These are phyloP conservation scores for Staurois parvus DNA, from an alignment of 2,797 vertebrate genomes.

Conservation along the genomic window DNA sequence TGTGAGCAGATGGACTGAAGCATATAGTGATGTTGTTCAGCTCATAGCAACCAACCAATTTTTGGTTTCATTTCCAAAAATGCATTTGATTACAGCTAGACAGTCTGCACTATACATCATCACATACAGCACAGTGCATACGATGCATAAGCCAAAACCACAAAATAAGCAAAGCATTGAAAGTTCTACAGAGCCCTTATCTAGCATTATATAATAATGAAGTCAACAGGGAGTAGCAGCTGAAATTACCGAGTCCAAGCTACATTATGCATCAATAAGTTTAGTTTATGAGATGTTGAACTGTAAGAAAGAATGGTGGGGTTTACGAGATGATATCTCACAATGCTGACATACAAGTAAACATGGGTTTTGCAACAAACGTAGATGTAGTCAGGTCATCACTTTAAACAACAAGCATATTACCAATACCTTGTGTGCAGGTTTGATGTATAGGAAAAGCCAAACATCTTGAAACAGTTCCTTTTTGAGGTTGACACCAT, in stretches of 20 bases:
- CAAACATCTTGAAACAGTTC: neutral
- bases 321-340: slow-evolving; percentile 3
- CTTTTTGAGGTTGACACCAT: neutral
- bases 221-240: neutral
- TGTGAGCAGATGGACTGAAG: too few relatives aligned
- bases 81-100: too few relatives aligned
- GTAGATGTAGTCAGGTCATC: neutral
- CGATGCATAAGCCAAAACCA: slow-evolving; percentile 5
- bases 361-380: slow-evolving; percentile 5
- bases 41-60: neutral
- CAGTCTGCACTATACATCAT: neutral
- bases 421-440: neutral
- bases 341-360: neutral
- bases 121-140: slow-evolving; percentile 20
- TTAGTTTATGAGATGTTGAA: neutral
- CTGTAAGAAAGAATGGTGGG: neutral
- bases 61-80: neutral
- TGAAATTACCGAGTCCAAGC: slow-evolving; percentile 5
- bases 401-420: neutral
- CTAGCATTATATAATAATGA: neutral
- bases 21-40: neutral
- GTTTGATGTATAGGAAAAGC: neutral
- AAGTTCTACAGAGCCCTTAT: neutral
- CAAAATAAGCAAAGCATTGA: neutral
- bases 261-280: neutral